These are phyloP conservation scores for Cairina moschata DNA, from an alignment of 2,113 vertebrate genomes.

Conservation along the genomic window DNA sequence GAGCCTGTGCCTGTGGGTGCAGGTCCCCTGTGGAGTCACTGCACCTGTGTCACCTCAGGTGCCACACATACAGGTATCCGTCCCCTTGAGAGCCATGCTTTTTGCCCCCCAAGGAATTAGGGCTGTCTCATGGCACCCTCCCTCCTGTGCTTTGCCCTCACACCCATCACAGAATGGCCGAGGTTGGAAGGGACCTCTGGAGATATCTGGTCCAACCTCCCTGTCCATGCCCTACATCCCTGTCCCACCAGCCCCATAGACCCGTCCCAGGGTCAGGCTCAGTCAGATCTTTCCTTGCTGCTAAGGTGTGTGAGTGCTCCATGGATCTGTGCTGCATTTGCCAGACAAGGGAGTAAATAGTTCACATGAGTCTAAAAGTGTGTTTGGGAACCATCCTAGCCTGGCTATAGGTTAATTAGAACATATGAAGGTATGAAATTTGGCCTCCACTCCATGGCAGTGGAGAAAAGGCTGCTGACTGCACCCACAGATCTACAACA, in stretches of 20 bases:
- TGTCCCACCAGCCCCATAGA: neutral
- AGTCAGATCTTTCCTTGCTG: neutral
- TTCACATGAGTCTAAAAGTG: neutral
- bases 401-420: neutral
- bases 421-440: neutral
- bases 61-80: rapidly evolving
- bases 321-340: rapidly evolving
- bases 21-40: neutral
- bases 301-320: rapidly evolving
- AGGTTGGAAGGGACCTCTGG: too few species aligned
- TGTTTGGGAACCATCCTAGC: neutral
- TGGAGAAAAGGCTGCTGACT: neutral
- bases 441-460: neutral
- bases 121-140: neutral
- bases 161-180: too few species aligned
- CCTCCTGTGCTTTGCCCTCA: neutral
- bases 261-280: neutral
- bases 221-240: neutral
- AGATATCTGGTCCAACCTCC: too few species aligned
- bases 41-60: neutral
- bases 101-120: rapidly evolving
- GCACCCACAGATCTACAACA: neutral
- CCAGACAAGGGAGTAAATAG: neutral
- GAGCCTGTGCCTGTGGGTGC: neutral
- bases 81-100: neutral